Percentiles rank a stretch among this genome's conserved stretches.
phyloP scores from a whole-genome alignment of 1,140 invertebrate genomes.

The Hormaphis cornu region DNA sequence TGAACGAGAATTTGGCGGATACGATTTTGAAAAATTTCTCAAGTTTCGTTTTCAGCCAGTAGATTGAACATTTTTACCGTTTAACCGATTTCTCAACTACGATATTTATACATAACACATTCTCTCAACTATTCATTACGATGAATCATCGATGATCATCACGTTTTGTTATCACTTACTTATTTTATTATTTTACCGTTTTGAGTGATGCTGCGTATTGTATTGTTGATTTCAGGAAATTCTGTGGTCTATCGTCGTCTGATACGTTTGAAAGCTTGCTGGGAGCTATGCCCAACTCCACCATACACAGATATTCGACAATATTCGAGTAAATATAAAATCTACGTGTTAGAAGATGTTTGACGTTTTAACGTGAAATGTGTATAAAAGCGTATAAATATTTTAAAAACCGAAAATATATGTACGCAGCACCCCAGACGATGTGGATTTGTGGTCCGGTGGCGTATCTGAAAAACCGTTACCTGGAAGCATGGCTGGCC shows the following conservation, averaged over 20 bases:
- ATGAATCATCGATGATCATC: no score
- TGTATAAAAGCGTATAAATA: neutral
- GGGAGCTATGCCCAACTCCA: conserved; percentile 81
- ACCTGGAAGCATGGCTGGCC: conserved; percentile 81
- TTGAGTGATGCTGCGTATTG: no score
- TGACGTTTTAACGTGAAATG: neutral
- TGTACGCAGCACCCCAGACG: conserved; percentile 58
- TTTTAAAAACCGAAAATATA: neutral
- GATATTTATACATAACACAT: no score
- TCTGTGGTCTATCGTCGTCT: conserved; percentile 72
- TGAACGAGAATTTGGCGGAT: no score
- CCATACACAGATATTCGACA: conserved; percentile 62
- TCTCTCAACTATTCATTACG: no score
- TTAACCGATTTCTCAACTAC: no score
- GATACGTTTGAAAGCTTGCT: conserved; percentile 73
- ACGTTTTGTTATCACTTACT: no score
- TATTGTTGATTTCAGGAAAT: conserved; percentile 54
- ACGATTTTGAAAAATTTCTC: no score
- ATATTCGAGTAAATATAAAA: conserved; percentile 58
- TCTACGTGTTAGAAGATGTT: neutral
- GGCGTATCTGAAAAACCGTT: conserved; percentile 78
- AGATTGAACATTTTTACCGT: no score
- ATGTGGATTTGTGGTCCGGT: conserved; percentile 85
- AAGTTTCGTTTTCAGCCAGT: no score
- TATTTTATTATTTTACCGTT: no score